These are phyloP conservation scores for Helarctos malayanus DNA, from an alignment of 2,797 vertebrate genomes.

Conservation along the genomic window DNA sequence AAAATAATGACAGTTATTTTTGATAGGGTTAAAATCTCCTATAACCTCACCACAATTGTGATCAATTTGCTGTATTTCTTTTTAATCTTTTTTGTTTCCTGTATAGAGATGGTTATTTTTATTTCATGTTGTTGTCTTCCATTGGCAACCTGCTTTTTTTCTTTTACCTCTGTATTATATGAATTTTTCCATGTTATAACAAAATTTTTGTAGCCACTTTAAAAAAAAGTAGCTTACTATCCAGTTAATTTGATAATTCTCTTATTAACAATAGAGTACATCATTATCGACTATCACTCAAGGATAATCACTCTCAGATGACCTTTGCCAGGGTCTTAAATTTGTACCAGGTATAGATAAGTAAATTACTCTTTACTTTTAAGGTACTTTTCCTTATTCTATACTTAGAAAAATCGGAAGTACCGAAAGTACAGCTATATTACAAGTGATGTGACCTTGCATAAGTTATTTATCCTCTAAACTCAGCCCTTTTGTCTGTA, in stretches of 20 bases:
- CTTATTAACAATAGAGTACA: background rate
- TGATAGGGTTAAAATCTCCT: constrained; percentile 37
- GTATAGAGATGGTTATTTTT: background rate
- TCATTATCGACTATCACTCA: background rate
- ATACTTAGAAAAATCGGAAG: background rate
- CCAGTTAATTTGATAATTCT: background rate
- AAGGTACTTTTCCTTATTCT: background rate
- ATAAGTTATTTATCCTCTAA: background rate
- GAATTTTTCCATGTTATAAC: constrained; percentile 19
- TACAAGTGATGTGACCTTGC: background rate
- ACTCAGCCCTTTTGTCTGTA: background rate
- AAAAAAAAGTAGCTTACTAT: background rate
- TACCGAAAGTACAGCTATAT: background rate
- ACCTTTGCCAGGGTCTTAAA: background rate
- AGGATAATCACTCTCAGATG: background rate
- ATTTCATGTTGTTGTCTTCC: background rate
- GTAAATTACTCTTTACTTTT: background rate
- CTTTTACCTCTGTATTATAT: background rate
- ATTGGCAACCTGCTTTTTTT: background rate
- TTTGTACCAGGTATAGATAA: background rate
- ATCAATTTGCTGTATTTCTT: constrained; percentile 40
- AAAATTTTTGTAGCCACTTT: background rate
- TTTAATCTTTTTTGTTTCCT: constrained; percentile 32
- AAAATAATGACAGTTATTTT: constrained; percentile 56
- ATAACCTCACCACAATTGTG: background rate